phyloP scores from a whole-genome alignment of 2,888 invertebrate species.

The Oligia strigilis region DNA sequence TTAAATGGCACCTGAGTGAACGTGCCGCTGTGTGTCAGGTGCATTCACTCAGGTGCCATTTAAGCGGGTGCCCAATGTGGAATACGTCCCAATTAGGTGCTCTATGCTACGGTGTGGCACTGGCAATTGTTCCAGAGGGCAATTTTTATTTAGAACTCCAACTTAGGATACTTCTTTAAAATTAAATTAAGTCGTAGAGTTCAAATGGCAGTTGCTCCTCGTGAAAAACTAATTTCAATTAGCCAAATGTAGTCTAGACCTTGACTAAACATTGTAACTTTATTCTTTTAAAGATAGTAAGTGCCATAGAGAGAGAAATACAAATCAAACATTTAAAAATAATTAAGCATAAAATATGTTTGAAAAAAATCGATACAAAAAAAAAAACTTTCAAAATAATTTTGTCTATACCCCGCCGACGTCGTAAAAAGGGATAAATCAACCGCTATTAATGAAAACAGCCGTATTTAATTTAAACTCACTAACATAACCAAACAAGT shows the following conservation, averaged over 20 bases:
- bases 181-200: conserved; percentile 1
- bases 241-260: not conserved
- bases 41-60: too few relatives aligned
- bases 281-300: not conserved
- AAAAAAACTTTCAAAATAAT: too few relatives aligned
- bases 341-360: too few relatives aligned
- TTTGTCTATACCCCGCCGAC: not conserved
- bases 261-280: not conserved
- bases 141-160: too few relatives aligned
- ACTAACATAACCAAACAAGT: conserved; percentile 9
- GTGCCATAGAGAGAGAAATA: too few relatives aligned
- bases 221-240: conserved; percentile 21
- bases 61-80: too few relatives aligned
- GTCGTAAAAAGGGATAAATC: not conserved
- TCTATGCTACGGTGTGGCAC: too few relatives aligned
- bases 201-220: conserved; percentile 11
- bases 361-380: not conserved
- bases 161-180: not conserved
- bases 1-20: too few relatives aligned
- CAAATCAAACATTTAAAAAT: too few relatives aligned
- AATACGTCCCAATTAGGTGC: too few relatives aligned
- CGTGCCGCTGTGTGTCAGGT: too few relatives aligned
- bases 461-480: conserved; percentile 15
- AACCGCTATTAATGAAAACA: not conserved
- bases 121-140: too few relatives aligned